Evolutionary conservation across 2,797 vertebrate genomes (phyloP).

Genomic region (Pelobates cultripes): DNA sequence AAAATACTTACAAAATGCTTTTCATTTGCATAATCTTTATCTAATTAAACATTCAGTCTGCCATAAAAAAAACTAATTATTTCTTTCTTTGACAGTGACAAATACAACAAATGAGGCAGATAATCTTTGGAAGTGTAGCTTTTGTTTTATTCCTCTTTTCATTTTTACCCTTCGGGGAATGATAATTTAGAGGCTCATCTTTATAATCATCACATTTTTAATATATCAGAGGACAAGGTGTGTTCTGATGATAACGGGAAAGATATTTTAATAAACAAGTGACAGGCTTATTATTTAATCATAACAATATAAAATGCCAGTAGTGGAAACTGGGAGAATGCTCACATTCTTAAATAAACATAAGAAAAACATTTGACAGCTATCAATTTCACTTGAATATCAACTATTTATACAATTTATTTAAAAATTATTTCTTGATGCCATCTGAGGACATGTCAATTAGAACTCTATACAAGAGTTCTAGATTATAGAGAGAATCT

Average conservation of each 20-base stretch:
- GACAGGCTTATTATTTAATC: background rate
- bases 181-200: constrained; percentile 27
- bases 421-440: too few species aligned
- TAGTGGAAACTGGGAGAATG: background rate
- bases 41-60: constrained; percentile 54
- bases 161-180: constrained; percentile 20
- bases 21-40: constrained; percentile 55
- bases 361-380: background rate
- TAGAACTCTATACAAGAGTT: too few species aligned
- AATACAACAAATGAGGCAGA: constrained; percentile 47
- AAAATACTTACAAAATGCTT: constrained; percentile 31
- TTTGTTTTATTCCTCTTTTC: constrained; percentile 15
- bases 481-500: too few species aligned
- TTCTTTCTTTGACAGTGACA: constrained; percentile 44
- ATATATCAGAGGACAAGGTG: background rate
- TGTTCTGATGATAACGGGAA: constrained; percentile 5
- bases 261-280: constrained; percentile 3
- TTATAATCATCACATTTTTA: constrained; percentile 21
- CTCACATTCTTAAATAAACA: background rate
- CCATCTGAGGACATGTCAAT: too few species aligned
- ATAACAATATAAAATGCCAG: background rate
- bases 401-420: too few species aligned
- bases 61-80: constrained; percentile 56
- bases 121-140: constrained; percentile 35
- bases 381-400: background rate